Evolutionary conservation across 2,888 invertebrate genomes (phyloP).

Genomic region (Biston betularia): DNA sequence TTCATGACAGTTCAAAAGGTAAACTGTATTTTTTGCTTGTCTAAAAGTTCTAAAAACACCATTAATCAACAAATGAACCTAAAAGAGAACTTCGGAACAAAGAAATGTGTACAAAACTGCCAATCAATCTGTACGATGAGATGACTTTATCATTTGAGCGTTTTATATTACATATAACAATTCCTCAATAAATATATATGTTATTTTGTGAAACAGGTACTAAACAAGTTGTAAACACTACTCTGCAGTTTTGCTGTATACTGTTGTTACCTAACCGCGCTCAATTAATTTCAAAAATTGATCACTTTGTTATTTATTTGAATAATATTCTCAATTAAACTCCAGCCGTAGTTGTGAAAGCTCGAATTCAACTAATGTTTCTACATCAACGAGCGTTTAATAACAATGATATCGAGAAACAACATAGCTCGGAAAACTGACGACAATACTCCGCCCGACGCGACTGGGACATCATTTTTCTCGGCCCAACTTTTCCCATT

Average conservation of each 20-base stretch:
- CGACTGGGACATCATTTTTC: conserved; percentile 84
- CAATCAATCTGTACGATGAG: too few species aligned
- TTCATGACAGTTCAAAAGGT: conserved; percentile 49
- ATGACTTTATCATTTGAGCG: too few species aligned
- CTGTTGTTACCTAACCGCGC: not conserved
- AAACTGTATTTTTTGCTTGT: conserved; percentile 3
- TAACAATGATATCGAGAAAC: conserved; percentile 76
- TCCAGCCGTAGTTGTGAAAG: conserved; percentile 10
- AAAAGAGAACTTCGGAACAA: too few species aligned
- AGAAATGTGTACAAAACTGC: too few species aligned
- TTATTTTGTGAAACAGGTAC: too few species aligned
- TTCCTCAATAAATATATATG: too few species aligned
- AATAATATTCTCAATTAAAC: conserved; percentile 5
- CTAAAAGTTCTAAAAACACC: not conserved
- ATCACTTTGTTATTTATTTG: too few species aligned
- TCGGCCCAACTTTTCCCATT: conserved; percentile 84
- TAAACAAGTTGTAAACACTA: too few species aligned
- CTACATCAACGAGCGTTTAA: conserved; percentile 50
- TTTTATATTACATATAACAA: too few species aligned
- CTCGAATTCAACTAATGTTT: conserved; percentile 23
- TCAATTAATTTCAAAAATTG: not conserved
- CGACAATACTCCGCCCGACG: conserved; percentile 68
- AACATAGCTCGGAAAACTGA: conserved; percentile 61
- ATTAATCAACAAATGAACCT: not conserved
- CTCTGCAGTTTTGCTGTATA: too few species aligned